A percentile compares a stretch with the other conserved stretches of the same genome.
These are phyloP conservation scores for Coccyzus lansbergi DNA, from an alignment of 2,797 vertebrate species.

Conservation along the genomic window DNA sequence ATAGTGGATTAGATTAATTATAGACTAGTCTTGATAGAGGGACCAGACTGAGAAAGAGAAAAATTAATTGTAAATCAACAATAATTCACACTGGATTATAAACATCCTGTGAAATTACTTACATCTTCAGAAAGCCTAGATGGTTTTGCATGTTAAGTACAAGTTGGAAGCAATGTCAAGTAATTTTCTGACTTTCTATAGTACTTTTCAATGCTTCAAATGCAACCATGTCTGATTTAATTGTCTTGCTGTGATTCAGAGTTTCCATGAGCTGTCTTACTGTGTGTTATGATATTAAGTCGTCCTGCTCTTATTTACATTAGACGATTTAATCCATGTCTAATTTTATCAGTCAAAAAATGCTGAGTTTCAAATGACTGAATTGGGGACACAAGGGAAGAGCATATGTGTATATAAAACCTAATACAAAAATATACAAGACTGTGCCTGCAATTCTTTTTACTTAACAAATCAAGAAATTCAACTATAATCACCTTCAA, in stretches of 20 bases:
- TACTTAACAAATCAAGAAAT: no score
- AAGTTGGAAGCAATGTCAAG: background rate
- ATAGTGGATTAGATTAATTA: background rate
- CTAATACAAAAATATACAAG: no score
- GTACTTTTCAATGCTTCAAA: background rate
- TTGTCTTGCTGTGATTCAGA: background rate
- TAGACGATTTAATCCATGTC: background rate
- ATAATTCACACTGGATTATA: background rate
- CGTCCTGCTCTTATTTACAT: background rate
- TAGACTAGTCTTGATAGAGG: background rate
- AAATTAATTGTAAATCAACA: background rate
- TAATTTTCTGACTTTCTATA: background rate
- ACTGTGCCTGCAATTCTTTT: no score
- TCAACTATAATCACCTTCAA: no score
- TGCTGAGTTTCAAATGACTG: background rate
- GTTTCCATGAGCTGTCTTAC: background rate
- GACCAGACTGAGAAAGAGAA: background rate
- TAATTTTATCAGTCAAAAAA: background rate
- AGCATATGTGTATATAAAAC: no score
- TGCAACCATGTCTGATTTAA: background rate
- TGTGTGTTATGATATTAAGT: background rate
- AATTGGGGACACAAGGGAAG: rapidly evolving
- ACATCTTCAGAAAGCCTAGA: background rate
- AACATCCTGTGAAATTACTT: background rate
- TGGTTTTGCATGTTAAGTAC: background rate